Evolutionary conservation across 2,888 invertebrate species (phyloP).

Genomic region (Cantharis lateralis): DNA sequence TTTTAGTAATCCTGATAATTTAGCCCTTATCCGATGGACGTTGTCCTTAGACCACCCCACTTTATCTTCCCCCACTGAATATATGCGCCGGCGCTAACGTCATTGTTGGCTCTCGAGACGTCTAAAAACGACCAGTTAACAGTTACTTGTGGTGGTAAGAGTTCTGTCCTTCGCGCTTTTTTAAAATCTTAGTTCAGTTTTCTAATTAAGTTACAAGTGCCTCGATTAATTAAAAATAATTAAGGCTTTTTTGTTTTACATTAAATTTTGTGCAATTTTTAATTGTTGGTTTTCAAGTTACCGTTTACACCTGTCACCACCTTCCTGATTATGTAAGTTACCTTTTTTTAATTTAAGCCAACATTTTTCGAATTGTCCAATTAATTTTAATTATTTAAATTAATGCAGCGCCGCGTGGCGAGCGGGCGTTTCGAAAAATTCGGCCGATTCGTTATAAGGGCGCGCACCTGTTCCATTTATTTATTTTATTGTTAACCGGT

Average conservation of each 20-base stretch:
- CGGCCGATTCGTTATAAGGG: not conserved
- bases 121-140: slow-evolving; percentile 37
- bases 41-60: slow-evolving; percentile 36
- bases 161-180: slow-evolving; percentile 11
- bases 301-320: not conserved
- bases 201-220: slow-evolving; percentile 12
- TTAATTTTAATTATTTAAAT: not conserved
- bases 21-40: slow-evolving; percentile 33
- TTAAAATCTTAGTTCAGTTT: slow-evolving; percentile 16
- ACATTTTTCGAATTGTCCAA: not conserved
- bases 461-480: not conserved
- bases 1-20: slow-evolving; percentile 19
- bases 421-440: not conserved
- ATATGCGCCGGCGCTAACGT: slow-evolving; percentile 38
- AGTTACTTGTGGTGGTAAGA: slow-evolving; percentile 30
- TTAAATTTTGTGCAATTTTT: slow-evolving; percentile 12
- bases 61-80: slow-evolving; percentile 28
- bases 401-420: not conserved
- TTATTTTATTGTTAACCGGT: not conserved
- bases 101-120: slow-evolving; percentile 32
- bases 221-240: slow-evolving; percentile 23
- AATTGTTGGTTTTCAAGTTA: not conserved
- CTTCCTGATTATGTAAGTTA: slow-evolving; percentile 5
- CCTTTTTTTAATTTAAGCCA: not conserved
- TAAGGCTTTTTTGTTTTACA: slow-evolving; percentile 8